Percentiles rank a stretch among this genome's conserved stretches.
phyloP scores from a whole-genome alignment of 2,113 vertebrate species.

The Brachionichthys hirsutus region DNA sequence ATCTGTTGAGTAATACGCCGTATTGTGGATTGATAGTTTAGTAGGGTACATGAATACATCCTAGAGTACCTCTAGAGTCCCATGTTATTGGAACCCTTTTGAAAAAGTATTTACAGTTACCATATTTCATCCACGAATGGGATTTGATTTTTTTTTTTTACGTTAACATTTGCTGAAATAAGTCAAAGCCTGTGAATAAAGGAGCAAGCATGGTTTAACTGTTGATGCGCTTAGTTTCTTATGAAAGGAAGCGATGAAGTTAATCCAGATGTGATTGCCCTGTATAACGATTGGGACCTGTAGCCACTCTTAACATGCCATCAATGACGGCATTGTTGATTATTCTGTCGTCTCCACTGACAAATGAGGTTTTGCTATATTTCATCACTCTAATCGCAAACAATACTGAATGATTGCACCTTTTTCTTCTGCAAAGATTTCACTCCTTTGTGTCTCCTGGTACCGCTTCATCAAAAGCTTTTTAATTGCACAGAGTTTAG shows the following conservation, averaged over 20 bases:
- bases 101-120: no score
- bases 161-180: no score
- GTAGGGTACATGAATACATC: no score
- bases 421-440: not conserved
- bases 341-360: slow-evolving; percentile 30
- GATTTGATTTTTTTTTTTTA: no score
- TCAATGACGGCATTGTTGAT: slow-evolving; percentile 57
- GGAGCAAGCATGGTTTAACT: not conserved
- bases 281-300: slow-evolving; percentile 38
- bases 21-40: no score
- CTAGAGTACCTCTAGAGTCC: no score
- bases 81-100: no score
- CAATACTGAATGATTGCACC: slow-evolving; percentile 1
- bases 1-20: no score
- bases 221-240: slow-evolving; percentile 3
- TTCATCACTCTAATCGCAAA: slow-evolving; percentile 8
- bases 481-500: slow-evolving; percentile 55
- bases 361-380: slow-evolving; percentile 12
- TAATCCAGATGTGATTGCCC: slow-evolving; percentile 19
- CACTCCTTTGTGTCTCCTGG: not conserved
- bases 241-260: slow-evolving; percentile 16
- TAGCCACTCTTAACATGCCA: slow-evolving; percentile 42
- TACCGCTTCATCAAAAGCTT: slow-evolving; percentile 19
- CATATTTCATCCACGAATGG: no score
- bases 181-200: not conserved